phyloP scores from a whole-genome alignment of 2,797 vertebrate genomes.

The Lutjanus campechanus region DNA sequence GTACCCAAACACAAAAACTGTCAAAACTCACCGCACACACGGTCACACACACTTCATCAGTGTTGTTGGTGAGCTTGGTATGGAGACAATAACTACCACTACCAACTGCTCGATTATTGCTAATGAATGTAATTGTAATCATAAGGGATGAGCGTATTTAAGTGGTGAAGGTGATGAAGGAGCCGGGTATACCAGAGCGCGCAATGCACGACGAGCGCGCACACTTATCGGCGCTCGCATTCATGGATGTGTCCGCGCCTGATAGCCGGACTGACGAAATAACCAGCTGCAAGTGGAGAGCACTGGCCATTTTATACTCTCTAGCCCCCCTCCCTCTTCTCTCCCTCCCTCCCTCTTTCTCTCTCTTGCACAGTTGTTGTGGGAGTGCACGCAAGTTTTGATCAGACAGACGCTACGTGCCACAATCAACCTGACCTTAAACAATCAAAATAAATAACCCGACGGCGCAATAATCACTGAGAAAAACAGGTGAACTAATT shows the following conservation, averaged over 20 bases:
- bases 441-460: constrained; percentile 1
- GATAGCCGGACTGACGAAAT: constrained; percentile 51
- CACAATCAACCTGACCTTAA: constrained; percentile 17
- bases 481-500: not conserved
- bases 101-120: constrained; percentile 44
- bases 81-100: constrained; percentile 34
- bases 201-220: constrained; percentile 63
- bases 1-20: constrained; percentile 2
- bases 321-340: constrained; percentile 2
- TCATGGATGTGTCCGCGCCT: constrained; percentile 46
- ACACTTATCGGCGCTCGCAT: constrained; percentile 15
- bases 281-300: constrained; percentile 53
- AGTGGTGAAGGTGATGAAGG: constrained; percentile 56
- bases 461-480: not conserved
- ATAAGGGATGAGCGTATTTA: constrained; percentile 46
- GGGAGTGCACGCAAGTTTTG: constrained; percentile 16
- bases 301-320: constrained; percentile 39
- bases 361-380: constrained; percentile 13
- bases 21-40: constrained; percentile 20
- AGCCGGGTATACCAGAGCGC: constrained; percentile 62
- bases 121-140: constrained; percentile 53
- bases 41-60: not conserved
- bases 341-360: not conserved
- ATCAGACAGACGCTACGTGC: constrained; percentile 19
- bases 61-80: constrained; percentile 17